Percentiles rank a stretch among this genome's conserved stretches.
Conservation (phyloP, 2,888 invertebrate species). For the Synergus umbraculus region DNA sequence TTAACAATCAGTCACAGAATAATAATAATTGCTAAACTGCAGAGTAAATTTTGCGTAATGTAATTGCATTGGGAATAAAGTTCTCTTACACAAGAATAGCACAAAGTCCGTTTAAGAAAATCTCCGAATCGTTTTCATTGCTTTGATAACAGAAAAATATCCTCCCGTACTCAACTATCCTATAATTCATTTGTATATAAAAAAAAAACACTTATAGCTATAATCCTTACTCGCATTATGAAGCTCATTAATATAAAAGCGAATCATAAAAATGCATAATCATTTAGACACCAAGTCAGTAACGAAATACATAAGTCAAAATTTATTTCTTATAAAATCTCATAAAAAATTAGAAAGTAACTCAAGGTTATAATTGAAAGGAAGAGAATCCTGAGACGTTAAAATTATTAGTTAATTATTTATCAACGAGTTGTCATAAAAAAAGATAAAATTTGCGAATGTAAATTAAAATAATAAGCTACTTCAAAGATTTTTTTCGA, state of each 20-base stretch:
- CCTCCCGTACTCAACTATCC: not conserved
- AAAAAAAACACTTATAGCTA: not conserved
- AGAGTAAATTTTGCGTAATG: not conserved
- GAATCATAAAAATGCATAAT: not conserved
- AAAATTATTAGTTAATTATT: too few relatives aligned
- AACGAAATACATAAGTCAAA: not conserved
- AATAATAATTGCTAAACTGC: not conserved
- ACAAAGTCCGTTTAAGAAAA: conserved; percentile 57
- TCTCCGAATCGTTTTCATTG: conserved; percentile 37
- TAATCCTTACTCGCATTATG: not conserved
- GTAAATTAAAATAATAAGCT: too few relatives aligned
- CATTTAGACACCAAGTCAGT: not conserved
- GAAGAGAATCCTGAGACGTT: too few relatives aligned
- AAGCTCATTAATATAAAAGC: not conserved
- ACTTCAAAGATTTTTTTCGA: not conserved
- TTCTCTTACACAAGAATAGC: conserved; percentile 55
- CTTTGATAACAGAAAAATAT: conserved; percentile 47
- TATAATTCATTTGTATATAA: not conserved
- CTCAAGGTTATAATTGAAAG: not conserved
- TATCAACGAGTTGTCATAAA: too few relatives aligned
- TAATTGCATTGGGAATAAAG: conserved; percentile 49
- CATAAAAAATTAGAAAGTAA: not conserved
- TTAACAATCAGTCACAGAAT: not conserved
- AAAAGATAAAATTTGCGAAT: too few relatives aligned
- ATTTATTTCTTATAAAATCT: not conserved